Evolutionary conservation across 2,888 invertebrate genomes (phyloP).

Genomic region (Tribolium freemani): DNA sequence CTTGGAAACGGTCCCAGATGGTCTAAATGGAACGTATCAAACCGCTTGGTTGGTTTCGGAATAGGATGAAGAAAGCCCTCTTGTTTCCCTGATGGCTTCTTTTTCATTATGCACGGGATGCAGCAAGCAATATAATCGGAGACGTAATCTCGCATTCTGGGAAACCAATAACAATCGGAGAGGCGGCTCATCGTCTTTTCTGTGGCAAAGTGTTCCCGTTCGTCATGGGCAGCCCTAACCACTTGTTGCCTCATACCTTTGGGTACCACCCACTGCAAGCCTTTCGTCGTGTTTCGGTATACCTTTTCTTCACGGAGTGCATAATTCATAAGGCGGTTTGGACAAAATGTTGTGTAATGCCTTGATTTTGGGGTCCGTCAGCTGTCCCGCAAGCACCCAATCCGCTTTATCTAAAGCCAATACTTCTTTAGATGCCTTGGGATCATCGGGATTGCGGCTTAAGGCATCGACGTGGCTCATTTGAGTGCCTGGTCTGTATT

Average conservation of each 20-base stretch:
- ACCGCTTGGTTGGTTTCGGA: constrained; percentile 60
- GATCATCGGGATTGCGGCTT: no score
- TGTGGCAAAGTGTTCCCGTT: constrained; percentile 61
- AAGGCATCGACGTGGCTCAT: no score
- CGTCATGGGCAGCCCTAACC: constrained; percentile 60
- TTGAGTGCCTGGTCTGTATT: neutral
- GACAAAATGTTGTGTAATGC: no score
- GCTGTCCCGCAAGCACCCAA: no score
- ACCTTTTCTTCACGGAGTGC: constrained; percentile 6
- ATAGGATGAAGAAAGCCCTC: constrained; percentile 64
- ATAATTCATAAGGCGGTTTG: neutral
- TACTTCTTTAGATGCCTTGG: no score
- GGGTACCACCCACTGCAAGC: constrained; percentile 59
- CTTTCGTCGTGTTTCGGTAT: constrained; percentile 42
- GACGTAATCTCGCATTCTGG: constrained; percentile 60
- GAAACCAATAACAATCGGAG: constrained; percentile 64
- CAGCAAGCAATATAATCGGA: constrained; percentile 64
- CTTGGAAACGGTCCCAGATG: constrained; percentile 65
- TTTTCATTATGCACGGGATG: constrained; percentile 62
- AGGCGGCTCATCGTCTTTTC: constrained; percentile 59
- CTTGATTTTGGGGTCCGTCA: no score
- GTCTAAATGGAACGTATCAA: constrained; percentile 65
- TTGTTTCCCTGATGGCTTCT: constrained; percentile 51
- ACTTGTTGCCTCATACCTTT: constrained; percentile 54
- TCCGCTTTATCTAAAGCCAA: no score